Base-by-base conservation (phyloP, 2,797 vertebrate species). In the Intellagama lesueurii region DNA sequence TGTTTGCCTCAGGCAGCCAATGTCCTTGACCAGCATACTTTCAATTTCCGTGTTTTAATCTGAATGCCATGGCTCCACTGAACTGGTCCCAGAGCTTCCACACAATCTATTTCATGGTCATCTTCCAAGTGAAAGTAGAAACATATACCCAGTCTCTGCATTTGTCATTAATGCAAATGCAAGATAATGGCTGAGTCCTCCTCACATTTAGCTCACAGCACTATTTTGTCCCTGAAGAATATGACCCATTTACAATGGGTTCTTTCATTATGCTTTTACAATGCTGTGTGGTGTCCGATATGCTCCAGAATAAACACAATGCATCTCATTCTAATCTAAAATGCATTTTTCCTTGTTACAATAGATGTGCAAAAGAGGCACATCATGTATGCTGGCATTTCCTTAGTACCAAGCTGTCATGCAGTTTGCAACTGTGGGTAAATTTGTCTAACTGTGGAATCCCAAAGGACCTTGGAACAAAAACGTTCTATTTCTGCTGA, bases 211-310 rank as follows among this genome's bases (percentile, higher is more conserved):
- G 79, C 88, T 87, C 91, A 87, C 90, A 92, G 89, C 68, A 84
- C 72, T 87, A 89, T 94, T 85, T 92, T 92, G 49, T 91, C 87
- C 92, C 92, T 89, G 88, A 68, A 92, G 89, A 1, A 90, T 56
- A 56, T 86, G 49, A 90, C 40, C 40, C 40, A 40, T 40, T 81
- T 82, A 96, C 95, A 96, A 95, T 92, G 69, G 83, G 28, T 82
- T 19, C 94, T 94, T 95, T 95, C 92, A 95, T 90, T 66, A 0
- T 1, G 91, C 83, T 94, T 94, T 92, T 24, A 94, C 90, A 94
- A 92, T 86, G 44, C 76, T 0, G 0, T 91, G 92, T 92, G 93
- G 95, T 94, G 92, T 88, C 85, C 90, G 90, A 89, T 88, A 86
- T 73, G 68, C 11, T 86, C 69, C 91, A 91, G 88, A 68, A n/a